Percentiles rank a stretch among this genome's conserved stretches.
Conservation (phyloP, 2,113 vertebrate species). For the Phaethornis superciliosus region DNA sequence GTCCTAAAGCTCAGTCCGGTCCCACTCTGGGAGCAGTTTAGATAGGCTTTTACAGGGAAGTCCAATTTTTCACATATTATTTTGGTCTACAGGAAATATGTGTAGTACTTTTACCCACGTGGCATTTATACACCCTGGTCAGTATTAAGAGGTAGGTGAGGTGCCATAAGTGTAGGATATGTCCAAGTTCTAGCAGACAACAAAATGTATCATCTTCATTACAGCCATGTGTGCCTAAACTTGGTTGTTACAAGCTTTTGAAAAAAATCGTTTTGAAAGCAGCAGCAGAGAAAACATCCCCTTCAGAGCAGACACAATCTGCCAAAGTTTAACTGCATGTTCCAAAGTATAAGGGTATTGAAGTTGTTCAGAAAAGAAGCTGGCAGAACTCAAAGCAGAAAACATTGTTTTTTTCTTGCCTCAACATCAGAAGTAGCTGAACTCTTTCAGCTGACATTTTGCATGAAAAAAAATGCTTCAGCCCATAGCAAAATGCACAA, state of each 20-base stretch:
- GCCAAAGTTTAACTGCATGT: constrained; percentile 21
- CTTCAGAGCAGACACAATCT: background rate
- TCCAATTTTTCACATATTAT: background rate
- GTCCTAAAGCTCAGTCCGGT: background rate
- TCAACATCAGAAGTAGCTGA: constrained; percentile 7
- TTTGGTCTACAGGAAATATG: background rate
- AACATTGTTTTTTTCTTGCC: constrained; percentile 27
- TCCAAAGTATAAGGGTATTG: constrained; percentile 31
- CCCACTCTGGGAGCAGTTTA: background rate
- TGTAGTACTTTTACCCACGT: background rate
- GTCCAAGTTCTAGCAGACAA: background rate
- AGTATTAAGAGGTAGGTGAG: background rate
- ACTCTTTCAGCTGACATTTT: constrained; percentile 1
- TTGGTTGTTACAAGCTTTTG: background rate
- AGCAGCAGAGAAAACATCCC: constrained; percentile 17
- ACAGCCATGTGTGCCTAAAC: background rate
- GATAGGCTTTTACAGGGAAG: background rate
- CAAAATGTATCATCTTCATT: background rate
- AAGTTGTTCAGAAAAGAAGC: constrained; percentile 19
- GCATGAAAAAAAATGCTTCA: background rate
- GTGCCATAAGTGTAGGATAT: background rate
- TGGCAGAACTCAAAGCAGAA: constrained; percentile 44
- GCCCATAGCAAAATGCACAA: background rate
- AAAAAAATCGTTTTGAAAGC: constrained; percentile 21
- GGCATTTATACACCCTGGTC: rapidly evolving